Base-by-base conservation (phyloP, 2,888 invertebrate species). In the Holacanthella duospinosa region DNA sequence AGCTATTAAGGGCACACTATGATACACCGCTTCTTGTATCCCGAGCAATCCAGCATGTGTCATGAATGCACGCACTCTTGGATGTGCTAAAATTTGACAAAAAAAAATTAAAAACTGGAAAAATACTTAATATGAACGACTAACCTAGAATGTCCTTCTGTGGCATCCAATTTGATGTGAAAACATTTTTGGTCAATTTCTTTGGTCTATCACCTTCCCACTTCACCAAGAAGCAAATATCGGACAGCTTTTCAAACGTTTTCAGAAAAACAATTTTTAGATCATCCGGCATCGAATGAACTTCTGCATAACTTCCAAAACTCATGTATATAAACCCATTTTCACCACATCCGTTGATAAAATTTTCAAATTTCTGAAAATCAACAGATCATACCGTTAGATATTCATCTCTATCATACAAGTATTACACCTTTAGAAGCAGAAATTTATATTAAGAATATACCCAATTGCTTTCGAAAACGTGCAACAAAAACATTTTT, bases 111-210 rank as follows among this genome's bases (percentile, higher is more conserved):
- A n/a, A n/a, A n/a, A n/a, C n/a, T n/a, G n/a, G n/a, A n/a, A n/a
- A n/a, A n/a, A n/a, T n/a, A n/a, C n/a, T n/a, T n/a, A n/a, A n/a
- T n/a, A n/a, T n/a, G n/a, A n/a, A n/a, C n/a, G n/a, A n/a, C n/a
- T n/a, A n/a, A 66, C 69, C 67, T 21, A 74, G 54, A 9, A 74
- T 60, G 26, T 73, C 72, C 55, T 68, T 64, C 62, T 73, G 72
- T 1, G 71, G 69, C 27, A 72, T 63, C 71, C 71, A 74, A 24
- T 67, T 29, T n/a, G 63, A 43, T 1, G 67, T 62, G 25, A 64
- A 62, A 2, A 72, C 62, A 57, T 74, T 71, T 4, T 9, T 9
- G 4, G 19, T 9, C 21, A 48, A 21, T 4, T 21, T 4, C 21
- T 48, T 21, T 19, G 66, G 64, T 4, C 58, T 59, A 58, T 64